phyloP scores from a whole-genome alignment of 2,888 invertebrate species.

The Pollenia angustigena region DNA sequence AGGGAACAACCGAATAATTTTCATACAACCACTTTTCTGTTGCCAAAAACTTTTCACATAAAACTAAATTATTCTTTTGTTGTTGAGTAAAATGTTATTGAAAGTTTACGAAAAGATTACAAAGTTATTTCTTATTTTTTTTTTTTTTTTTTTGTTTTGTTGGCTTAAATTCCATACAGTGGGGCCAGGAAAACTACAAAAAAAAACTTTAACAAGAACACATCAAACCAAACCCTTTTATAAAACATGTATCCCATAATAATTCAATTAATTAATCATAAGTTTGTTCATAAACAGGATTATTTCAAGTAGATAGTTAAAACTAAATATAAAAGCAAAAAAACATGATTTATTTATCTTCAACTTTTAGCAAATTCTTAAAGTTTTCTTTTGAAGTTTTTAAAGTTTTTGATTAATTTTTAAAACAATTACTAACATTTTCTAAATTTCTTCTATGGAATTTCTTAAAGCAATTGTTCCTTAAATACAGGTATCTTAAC shows the following conservation, averaged over 20 bases:
- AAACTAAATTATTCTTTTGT: constrained; percentile 51
- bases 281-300: constrained; percentile 6
- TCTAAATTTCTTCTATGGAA: no score
- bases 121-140: constrained; percentile 35
- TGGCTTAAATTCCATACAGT: constrained; percentile 11
- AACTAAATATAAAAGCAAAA: no score
- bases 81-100: constrained; percentile 22
- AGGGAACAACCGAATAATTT: constrained; percentile 16
- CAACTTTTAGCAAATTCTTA: no score
- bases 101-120: constrained; percentile 42
- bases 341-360: no score
- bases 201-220: background rate
- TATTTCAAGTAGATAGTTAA: background rate
- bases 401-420: background rate
- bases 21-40: constrained; percentile 5
- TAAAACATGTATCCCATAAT: background rate
- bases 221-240: no score
- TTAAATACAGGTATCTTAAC: constrained; percentile 7
- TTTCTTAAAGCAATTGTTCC: background rate
- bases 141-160: background rate
- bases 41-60: constrained; percentile 45
- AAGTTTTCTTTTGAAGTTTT: background rate
- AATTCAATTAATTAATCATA: constrained; percentile 20
- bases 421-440: no score
- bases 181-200: background rate